Evolutionary conservation across 1,140 invertebrate species (phyloP), one percentile per base, ranked within the genome.

Genomic region (Tetraneura akinire): DNA sequence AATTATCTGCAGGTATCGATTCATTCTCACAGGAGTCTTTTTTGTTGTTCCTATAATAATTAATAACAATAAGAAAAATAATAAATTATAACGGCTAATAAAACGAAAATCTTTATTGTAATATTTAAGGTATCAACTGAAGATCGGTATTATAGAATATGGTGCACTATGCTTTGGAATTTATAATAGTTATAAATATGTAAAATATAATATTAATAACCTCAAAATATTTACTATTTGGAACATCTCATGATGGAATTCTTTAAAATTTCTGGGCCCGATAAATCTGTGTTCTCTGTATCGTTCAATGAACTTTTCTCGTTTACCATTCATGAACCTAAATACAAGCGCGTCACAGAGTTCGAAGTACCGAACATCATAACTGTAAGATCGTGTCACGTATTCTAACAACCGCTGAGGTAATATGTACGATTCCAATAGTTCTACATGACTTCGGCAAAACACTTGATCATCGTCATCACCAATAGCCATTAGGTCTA

Each of bases 271-370:
- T 10, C 4, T 29, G 14, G 68, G 68, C 9, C 45, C 68, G 0
- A 16, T 16, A 10, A 51, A 51, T 26, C 18, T 16, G 18, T 71
- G 47, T 18, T n/a, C 9, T 45, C 18, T 23, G 3, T 5, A 10
- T 4, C 10, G 21, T 3, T 71, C 68, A 9, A 51, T 26, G 3
- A 71, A 51, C 9, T 29, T 3, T 0, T 45, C 68, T 3, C 45
- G 47, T 29, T 29, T 9, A 1, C 68, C 68, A 1, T 49, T 3
- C 18, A 23, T 71, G 47, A 71, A 71, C 14, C 23, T 26, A 0
- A 71, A 71, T 16, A 71, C 68, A 45, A 71, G 16, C 23, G 47
- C 51, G 68, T 71, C 68, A 14, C 21, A 2, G 45, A 71, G 45
- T 16, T 14, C 45, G 26, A 49, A 71, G 3, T 71, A 71, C 18